Base-by-base conservation (phyloP, 2,888 invertebrate species). In the Mactromeris polynyma region DNA sequence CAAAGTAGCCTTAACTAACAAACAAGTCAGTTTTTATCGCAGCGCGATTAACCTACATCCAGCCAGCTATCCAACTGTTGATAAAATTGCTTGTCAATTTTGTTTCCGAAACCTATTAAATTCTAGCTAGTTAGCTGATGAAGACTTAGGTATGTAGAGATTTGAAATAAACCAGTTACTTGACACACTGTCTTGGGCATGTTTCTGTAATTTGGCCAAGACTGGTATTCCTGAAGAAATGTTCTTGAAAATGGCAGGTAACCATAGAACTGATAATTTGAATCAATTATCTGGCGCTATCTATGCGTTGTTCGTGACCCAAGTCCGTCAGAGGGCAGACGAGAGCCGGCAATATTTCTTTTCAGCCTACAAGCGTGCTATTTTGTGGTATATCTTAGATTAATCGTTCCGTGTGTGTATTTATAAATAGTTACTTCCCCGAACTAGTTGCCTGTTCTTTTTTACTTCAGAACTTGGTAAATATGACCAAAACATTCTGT, bases 21-120 rank as follows among this genome's bases (percentile, higher is more conserved):
- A 80, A 85, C 85, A 80, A n/a, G 58, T 64, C 58, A 80, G 79
- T 51, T 54, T n/a, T 85, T 85, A 85, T 85, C 85, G 69, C 31
- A 54, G 64, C 58, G 17, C 54, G 85, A 80, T 85, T 79, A 85
- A 85, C 85, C 80, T 42, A 80, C 73, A 86, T 81, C 81, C 51
- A 26, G 33, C 51, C 17, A 31, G 33, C 51, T 33, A 31, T 36
- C 51, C 51, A 26, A 42, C 79, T 77, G 54, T 51, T 38, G 84
- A 84, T 84, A 84, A 77, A 54, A 78, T 46, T 78, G 54, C 84
- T 77, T 84, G 84, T 84, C 84, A 84, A 84, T 78, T 78, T 84
- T 36, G 78, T 84, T 84, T 84, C 78, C 78, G 33, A 84, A 84
- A 84, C n/a, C 84, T 84, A 84, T 84, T 84, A 84, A 84, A 84